Base-by-base conservation (phyloP, 30 jellyfish, hydroid and myxozoan species). In the Hydra vulgaris region DNA sequence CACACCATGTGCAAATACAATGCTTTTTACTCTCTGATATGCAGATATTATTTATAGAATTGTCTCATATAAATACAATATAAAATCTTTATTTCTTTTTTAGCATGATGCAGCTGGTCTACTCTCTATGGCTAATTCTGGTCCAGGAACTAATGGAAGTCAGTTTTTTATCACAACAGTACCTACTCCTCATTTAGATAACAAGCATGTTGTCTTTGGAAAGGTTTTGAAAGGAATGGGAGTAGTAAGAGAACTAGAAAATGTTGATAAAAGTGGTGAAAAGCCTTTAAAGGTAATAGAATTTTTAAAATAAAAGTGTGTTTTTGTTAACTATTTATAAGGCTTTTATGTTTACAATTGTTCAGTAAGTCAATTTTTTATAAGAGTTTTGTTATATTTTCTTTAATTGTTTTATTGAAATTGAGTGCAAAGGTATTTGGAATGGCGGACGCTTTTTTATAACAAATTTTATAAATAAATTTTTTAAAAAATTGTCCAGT, bases 91-190 rank as follows among this genome's bases (percentile, higher is more conserved):
- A n/a, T 40, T 73, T 78, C 54, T 19, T 20, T n/a, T 78, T 5
- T 66, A 80, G 87, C 87, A 80, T 70, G 87, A 80, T 25, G 21
- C 0, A 24, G 83, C 87, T 15, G 87, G 87, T 21, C 71, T 80
- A 21, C 72, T 80, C 23, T 80, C 87, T 69, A 80, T 80, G 87
- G 87, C 87, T 74, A 80, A 80, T 56, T 67, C 87, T 0, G 87
- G 87, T 56, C 87, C 87, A 15, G 87, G 84, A 68, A 80, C 87
- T 27, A 80, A 80, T 55, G 87, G 87, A 15, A 66, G 84, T 66
- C 87, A 80, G 27, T 80, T 80, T 52, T 80, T 80, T 52, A 80
- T 80, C 4, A 80, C 87, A 16, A 80, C 87, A 16, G 87, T 61
- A 7, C 87, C 87, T 25, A 80, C 87, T 25, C 0, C 87, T 20